phyloP scores from a whole-genome alignment of 2,113 vertebrate species.

The Tricholaema leucomelas region DNA sequence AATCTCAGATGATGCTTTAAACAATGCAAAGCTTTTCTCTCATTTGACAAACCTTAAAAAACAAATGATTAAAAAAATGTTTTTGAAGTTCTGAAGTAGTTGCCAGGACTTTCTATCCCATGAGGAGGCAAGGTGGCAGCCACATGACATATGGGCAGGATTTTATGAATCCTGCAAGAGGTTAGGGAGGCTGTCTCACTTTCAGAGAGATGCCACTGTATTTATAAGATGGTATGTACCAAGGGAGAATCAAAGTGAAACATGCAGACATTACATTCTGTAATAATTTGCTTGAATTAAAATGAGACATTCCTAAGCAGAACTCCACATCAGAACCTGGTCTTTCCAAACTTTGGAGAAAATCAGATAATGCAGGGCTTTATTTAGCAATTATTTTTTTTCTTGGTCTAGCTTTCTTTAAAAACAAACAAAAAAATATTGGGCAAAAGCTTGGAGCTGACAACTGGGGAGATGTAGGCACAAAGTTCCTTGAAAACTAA shows the following conservation, averaged over 20 bases:
- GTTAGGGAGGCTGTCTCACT: slow-evolving; percentile 9
- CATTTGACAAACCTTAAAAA: background rate
- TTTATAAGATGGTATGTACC: slow-evolving; percentile 12
- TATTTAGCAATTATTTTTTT: too few species aligned
- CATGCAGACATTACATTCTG: background rate
- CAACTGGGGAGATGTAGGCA: background rate
- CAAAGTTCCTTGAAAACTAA: slow-evolving; percentile 12
- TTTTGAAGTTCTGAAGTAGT: background rate
- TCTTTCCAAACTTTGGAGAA: background rate
- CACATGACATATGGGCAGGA: slow-evolving; percentile 38
- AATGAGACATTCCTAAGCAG: background rate
- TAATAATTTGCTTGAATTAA: slow-evolving; percentile 39
- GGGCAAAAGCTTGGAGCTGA: background rate
- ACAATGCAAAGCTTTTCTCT: background rate
- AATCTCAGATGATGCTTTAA: background rate
- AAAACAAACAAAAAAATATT: background rate
- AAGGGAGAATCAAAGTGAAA: slow-evolving; percentile 35
- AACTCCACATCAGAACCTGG: background rate
- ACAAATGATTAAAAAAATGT: background rate
- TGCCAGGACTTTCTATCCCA: slow-evolving; percentile 38
- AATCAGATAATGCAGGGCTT: background rate
- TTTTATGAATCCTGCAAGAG: slow-evolving; percentile 24
- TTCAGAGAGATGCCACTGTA: slow-evolving; percentile 22
- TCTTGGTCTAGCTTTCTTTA: background rate
- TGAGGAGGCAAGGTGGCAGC: slow-evolving; percentile 9